Base-by-base conservation (phyloP, 64 coral and sea anemone species). In the Dendrophyllia cribrosa region DNA sequence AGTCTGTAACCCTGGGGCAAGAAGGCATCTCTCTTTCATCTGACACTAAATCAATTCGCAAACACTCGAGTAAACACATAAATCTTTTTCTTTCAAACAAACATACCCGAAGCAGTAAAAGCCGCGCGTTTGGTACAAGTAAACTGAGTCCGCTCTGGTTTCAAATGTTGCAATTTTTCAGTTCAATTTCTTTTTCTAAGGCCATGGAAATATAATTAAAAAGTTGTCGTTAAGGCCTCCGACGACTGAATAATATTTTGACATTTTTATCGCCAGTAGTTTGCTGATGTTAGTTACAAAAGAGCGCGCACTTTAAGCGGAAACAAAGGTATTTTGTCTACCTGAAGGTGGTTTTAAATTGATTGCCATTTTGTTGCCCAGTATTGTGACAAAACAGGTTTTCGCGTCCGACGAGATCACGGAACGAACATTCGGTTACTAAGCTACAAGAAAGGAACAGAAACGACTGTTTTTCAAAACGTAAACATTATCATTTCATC, bases 261-360 rank as follows among this genome's bases (percentile, higher is more conserved):
- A 51, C 43, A 26, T 84, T 84, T 83, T 82, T 82, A 82, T 82
- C 78, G 58, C 59, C 11, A 47, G 59, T 82, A 58, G 78, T 62
- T 62, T 60, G 12, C 58, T 82, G 24, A 68, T 48, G 48, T 14
- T 51, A 23, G 62, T 7, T 12, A 63, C 63, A n/a, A 65, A 13
- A 67, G 20, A 9, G 62, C 45, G 17, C 80, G 19, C 67, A 64
- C 63, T 75, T 50, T 49, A 16, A 53, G 62, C 24, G 45, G 43
- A 68, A 50, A 48, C 45, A 67, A 67, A 17, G 34, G 20, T 84
- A 65, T 84, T 84, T 64, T 84, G 80, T 68, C 61, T 51, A 51
- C 16, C 53, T 9, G 19, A 23, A 23, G 46, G 23, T 51, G 45
- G 5, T 51, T 59, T 79, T 60, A 79, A 79, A 79, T 60, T 20